These are phyloP conservation scores for Ginglymostoma cirratum DNA, from an alignment of 2,113 vertebrate genomes.

Conservation along the genomic window DNA sequence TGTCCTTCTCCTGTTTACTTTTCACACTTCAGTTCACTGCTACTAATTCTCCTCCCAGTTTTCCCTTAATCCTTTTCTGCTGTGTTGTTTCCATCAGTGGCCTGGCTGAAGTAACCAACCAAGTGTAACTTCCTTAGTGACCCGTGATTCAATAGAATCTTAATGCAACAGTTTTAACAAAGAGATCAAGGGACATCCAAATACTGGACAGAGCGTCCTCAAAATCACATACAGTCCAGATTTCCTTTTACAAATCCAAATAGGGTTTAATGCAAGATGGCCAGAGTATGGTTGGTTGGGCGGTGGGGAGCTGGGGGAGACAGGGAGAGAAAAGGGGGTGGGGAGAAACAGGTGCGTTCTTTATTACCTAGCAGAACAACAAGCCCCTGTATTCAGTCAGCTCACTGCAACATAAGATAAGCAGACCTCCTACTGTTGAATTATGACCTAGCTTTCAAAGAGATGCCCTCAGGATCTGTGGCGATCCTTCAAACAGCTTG, in stretches of 20 bases:
- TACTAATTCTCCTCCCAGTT: neutral
- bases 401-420: constrained; percentile 53
- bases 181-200: constrained; percentile 53
- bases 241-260: constrained; percentile 37
- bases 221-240: neutral
- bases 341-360: constrained; percentile 45
- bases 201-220: constrained; percentile 33
- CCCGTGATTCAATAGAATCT: constrained; percentile 44
- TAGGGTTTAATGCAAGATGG: constrained; percentile 41
- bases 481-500: constrained; percentile 55
- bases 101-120: constrained; percentile 30
- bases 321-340: neutral
- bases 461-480: constrained; percentile 52
- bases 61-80: constrained; percentile 31
- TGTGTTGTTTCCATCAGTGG: neutral
- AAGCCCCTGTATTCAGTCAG: constrained; percentile 47
- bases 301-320: too few species aligned
- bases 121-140: constrained; percentile 49
- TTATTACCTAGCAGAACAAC: constrained; percentile 46
- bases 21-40: constrained; percentile 25
- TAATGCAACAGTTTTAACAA: constrained; percentile 51
- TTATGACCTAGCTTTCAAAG: constrained; percentile 61
- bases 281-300: neutral
- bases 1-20: constrained; percentile 17
- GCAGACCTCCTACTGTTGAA: constrained; percentile 57